These are phyloP conservation scores for Pyrrhosoma nymphula DNA, from an alignment of 2,888 invertebrate species.

Conservation along the genomic window DNA sequence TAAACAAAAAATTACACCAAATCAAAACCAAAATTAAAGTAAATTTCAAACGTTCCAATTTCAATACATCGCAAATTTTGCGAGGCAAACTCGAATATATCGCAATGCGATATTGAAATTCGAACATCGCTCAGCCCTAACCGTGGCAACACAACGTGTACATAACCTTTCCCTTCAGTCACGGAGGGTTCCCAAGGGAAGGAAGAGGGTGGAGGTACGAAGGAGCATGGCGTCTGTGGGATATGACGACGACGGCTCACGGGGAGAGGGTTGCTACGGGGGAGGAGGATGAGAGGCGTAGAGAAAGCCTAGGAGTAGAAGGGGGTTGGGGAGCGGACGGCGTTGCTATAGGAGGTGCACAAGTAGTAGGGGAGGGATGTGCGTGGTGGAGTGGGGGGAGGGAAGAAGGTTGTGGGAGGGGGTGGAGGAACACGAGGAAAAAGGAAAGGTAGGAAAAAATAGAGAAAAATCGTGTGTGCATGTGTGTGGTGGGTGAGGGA, in stretches of 20 bases:
- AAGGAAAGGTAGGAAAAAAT: not conserved
- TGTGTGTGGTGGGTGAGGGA: not conserved
- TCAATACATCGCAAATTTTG: too few species aligned
- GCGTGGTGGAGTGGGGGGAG: not conserved
- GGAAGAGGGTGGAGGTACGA: not conserved
- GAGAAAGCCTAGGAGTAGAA: too few species aligned
- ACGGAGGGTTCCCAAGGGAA: constrained; percentile 21
- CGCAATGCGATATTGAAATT: too few species aligned
- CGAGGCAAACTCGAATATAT: too few species aligned
- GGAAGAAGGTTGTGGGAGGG: not conserved
- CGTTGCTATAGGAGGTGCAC: not conserved
- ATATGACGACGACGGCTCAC: not conserved
- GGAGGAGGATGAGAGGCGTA: too few species aligned
- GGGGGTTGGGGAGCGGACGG: not conserved
- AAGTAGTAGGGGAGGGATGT: not conserved
- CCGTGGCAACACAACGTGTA: too few species aligned
- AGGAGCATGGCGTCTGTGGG: constrained; percentile 37
- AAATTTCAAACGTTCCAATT: too few species aligned
- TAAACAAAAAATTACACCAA: too few species aligned
- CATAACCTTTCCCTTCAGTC: not conserved
- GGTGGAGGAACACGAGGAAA: not conserved
- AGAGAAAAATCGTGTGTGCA: not conserved
- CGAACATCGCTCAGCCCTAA: too few species aligned
- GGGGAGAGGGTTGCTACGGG: too few species aligned
- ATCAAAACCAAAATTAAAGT: too few species aligned